Base-by-base conservation (phyloP, 1,140 invertebrate genomes). In the Acarapis woodi region DNA sequence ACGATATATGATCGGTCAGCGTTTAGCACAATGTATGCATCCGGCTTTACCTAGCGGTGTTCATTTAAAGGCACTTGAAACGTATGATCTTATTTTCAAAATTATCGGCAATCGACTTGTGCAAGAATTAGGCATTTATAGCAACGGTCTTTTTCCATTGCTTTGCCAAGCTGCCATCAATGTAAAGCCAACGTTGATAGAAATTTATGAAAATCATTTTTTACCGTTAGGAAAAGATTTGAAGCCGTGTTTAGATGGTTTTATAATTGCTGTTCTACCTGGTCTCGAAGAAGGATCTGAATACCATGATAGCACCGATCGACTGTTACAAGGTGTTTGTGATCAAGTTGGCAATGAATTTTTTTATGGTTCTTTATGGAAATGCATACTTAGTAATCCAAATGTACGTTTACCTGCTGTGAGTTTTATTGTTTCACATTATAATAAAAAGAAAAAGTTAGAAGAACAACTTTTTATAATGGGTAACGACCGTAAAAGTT, bases 1-100 rank as follows among this genome's bases (percentile, higher is more conserved):
- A 44, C 61, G 75, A 44, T 73, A 87, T 40, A 78, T 79, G 48
- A 78, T 93, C 47, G 77, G 76, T 28, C 90, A 90, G 62, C 62
- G 83, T 45, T 58, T 90, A 40, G 77, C 82, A 35, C 83, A 90
- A 63, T 93, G 83, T 56, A 73, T 93, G 62, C 83, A 93, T 62
- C 82, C 82, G 31, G 73, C 73, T 23, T 58, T 93, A 38, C 83
- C 83, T 28, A 58, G 72, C 42, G 82, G 77, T 39, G 83, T 90
- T 18, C 83, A 93, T 59, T 56, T 87, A 21, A 87, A 88, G 58
- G 78, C 80, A 18, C 55, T 90, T 24, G 83, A 90, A 58, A 83
- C 77, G 1, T 93, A 88, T 54, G 76, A 82, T 48, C 71, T 82
- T 42, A 79, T 88, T 49, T 88, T 90, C 57, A 75, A 75, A 52